Evolutionary conservation across 2,113 vertebrate genomes (phyloP).

Genomic region (Struthidea cinerea): DNA sequence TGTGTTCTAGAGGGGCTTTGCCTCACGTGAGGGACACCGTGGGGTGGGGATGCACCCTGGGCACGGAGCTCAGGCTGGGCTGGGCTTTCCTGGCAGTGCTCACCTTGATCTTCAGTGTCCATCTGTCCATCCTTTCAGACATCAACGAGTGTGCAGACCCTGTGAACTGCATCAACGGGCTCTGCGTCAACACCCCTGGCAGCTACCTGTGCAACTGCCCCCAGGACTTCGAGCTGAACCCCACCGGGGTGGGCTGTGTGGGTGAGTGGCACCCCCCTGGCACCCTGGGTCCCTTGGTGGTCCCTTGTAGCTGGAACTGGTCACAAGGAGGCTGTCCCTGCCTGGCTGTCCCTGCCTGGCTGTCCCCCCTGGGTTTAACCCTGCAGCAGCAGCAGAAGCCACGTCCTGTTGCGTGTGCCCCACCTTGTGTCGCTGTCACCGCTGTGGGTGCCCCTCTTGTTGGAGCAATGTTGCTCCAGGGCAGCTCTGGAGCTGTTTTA

Average conservation of each 20-base stretch:
- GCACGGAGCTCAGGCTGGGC: not conserved
- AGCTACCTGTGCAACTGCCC: conserved; percentile 92
- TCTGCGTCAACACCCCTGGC: conserved; percentile 90
- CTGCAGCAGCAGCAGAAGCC: not conserved
- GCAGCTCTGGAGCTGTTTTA: not conserved
- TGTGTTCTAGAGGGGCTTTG: not conserved
- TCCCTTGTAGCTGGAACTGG: not conserved
- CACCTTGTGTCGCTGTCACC: not conserved
- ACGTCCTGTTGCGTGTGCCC: not conserved
- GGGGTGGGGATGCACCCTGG: rapidly evolving
- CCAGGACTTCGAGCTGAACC: conserved; percentile 89
- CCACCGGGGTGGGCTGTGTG: conserved; percentile 89
- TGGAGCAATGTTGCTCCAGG: not conserved
- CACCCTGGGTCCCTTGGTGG: not conserved
- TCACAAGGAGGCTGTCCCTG: not conserved
- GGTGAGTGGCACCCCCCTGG: conserved; percentile 72
- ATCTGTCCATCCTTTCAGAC: conserved; percentile 65
- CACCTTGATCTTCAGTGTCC: not conserved
- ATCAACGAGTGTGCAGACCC: conserved; percentile 91
- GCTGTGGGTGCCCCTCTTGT: not conserved
- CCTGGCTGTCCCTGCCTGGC: not conserved
- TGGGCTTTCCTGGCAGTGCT: not conserved
- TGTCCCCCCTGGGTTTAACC: not conserved
- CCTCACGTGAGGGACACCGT: rapidly evolving
- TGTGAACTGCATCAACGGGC: conserved; percentile 90